A percentile compares a stretch with the other conserved stretches of the same genome.
These are phyloP conservation scores for Myopa testacea DNA, from an alignment of 2,888 invertebrate genomes.

Conservation along the genomic window DNA sequence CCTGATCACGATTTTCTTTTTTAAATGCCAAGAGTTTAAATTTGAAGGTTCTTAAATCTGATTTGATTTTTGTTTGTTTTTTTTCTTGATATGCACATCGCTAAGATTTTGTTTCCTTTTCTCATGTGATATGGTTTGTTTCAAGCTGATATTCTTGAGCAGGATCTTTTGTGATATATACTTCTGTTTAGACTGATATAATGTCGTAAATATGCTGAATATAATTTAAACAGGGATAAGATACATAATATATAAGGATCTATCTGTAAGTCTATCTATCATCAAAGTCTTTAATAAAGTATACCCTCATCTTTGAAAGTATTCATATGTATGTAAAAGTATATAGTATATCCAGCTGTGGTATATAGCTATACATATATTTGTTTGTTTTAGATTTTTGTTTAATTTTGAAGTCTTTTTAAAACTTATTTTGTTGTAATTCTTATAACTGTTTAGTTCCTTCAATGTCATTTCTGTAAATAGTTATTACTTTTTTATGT, in stretches of 20 bases:
- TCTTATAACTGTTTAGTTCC: background rate
- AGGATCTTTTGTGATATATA: background rate
- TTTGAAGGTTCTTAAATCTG: background rate
- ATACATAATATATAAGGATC: no score
- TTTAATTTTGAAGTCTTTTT: constrained; percentile 20
- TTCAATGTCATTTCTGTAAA: constrained; percentile 9
- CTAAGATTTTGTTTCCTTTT: background rate
- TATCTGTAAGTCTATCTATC: no score
- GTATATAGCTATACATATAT: constrained; percentile 10
- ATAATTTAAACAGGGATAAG: no score
- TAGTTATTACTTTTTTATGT: constrained; percentile 6
- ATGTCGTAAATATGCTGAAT: background rate
- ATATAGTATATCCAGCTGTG: no score
- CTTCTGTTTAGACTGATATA: constrained; percentile 2
- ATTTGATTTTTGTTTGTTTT: no score
- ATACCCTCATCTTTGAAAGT: no score
- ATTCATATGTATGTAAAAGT: no score
- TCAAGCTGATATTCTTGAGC: constrained; percentile 36
- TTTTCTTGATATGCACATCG: background rate
- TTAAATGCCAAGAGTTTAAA: background rate
- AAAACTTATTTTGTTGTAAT: background rate
- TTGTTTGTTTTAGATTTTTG: constrained; percentile 22
- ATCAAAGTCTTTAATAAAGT: no score
- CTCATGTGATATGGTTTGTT: constrained; percentile 25
- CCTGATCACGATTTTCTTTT: background rate